Evolutionary conservation across 2,797 vertebrate species (phyloP).

Genomic region (Babyrousa celebensis): DNA sequence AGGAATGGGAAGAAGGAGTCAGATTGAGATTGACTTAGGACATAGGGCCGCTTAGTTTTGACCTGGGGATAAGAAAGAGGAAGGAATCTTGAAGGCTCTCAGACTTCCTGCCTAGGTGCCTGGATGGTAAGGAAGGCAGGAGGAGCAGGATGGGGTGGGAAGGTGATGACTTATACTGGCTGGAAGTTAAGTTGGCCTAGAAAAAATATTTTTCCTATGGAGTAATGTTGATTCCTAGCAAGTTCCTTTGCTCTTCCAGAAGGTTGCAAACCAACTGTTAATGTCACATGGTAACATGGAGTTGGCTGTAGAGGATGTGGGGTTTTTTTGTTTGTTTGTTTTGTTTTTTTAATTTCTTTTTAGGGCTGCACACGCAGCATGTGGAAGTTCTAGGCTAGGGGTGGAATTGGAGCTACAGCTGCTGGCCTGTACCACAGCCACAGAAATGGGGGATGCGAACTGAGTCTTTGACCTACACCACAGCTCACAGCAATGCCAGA

Average conservation of each 20-base stretch:
- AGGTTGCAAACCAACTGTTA: not conserved
- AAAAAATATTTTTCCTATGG: conserved; percentile 55
- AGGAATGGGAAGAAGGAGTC: not conserved
- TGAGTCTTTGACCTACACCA: no score
- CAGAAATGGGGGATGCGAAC: no score
- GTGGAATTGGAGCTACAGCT: no score
- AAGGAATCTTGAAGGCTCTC: conserved; percentile 7
- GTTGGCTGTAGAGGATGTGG: not conserved
- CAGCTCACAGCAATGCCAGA: no score
- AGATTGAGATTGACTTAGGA: conserved; percentile 21
- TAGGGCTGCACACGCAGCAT: no score
- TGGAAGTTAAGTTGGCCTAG: conserved; percentile 65
- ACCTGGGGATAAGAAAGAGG: not conserved
- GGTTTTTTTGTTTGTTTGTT: no score
- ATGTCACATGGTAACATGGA: not conserved
- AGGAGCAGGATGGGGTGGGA: conserved; percentile 16
- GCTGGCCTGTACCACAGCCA: no score
- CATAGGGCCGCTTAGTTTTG: conserved; percentile 1
- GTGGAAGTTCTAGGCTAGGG: no score
- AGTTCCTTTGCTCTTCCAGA: conserved; percentile 43
- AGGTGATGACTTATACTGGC: conserved; percentile 42
- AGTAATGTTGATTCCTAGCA: conserved; percentile 59
- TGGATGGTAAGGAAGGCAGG: not conserved
- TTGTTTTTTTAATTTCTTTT: no score
- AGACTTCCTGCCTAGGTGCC: not conserved